A percentile compares a stretch with the other conserved stretches of the same genome.
Evolutionary conservation across 2,797 vertebrate species (phyloP).

Genomic region (Lepilemur ruficaudatus): DNA sequence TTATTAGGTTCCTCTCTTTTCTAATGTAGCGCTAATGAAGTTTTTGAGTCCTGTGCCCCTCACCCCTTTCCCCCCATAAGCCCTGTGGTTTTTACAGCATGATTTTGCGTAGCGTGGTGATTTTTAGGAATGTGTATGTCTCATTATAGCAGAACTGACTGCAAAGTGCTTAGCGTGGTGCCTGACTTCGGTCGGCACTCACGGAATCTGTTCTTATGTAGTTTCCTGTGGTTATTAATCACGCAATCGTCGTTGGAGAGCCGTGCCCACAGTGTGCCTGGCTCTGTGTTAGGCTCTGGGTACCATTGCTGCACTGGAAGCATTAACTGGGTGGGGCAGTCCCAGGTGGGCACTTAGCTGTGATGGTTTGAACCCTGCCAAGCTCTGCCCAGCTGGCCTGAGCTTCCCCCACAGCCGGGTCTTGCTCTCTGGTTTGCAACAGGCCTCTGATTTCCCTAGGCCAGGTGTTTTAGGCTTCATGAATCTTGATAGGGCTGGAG

Average conservation of each 20-base stretch:
- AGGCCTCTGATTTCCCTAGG: constrained; percentile 33
- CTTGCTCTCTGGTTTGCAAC: constrained; percentile 46
- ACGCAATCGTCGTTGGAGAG: not conserved
- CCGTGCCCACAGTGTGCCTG: not conserved
- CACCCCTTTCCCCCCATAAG: not conserved
- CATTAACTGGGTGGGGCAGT: constrained; percentile 61
- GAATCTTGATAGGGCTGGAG: constrained; percentile 60
- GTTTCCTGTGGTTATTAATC: too few relatives aligned
- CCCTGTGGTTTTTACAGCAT: not conserved
- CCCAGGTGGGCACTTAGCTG: constrained; percentile 66
- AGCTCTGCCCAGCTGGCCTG: not conserved
- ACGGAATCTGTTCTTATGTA: fast-evolving
- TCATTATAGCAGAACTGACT: not conserved
- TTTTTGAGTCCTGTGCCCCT: not conserved
- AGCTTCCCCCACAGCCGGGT: not conserved
- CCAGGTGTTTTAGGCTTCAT: constrained; percentile 50
- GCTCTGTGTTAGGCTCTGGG: not conserved
- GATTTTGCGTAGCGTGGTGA: not conserved
- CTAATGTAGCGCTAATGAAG: not conserved
- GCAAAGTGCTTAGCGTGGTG: not conserved
- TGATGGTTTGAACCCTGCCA: not conserved
- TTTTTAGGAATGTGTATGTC: not conserved
- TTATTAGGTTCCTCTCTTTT: not conserved
- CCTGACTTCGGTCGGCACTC: not conserved
- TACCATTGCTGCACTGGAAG: not conserved